A percentile compares a stretch with the other conserved stretches of the same genome.
These are phyloP conservation scores for Caiman crocodilus DNA, from an alignment of 2,797 vertebrate genomes.

Conservation along the genomic window DNA sequence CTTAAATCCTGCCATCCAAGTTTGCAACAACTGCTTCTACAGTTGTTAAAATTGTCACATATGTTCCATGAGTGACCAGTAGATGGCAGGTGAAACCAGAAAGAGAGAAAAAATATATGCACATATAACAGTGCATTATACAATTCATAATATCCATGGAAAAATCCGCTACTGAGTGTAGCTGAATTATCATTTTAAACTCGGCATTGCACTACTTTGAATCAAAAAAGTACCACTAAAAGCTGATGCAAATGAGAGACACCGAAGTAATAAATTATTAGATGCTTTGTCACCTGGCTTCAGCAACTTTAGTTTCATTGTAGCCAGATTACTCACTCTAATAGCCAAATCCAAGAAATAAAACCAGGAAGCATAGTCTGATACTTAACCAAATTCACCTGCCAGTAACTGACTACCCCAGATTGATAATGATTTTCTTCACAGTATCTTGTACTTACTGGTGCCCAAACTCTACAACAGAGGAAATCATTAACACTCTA, in stretches of 20 bases:
- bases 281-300: not conserved
- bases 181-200: not conserved
- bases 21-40: not conserved
- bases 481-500: conserved; percentile 28
- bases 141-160: not conserved
- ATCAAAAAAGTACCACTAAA: not conserved
- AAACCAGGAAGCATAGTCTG: conserved; percentile 21
- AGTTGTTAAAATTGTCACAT: not conserved
- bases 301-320: not conserved
- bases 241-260: not conserved
- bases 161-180: not conserved
- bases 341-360: not conserved
- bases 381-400: not conserved
- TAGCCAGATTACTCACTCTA: not conserved
- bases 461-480: not conserved
- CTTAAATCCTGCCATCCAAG: accelerated
- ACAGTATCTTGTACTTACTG: not conserved
- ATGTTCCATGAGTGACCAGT: not conserved
- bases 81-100: not conserved
- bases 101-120: not conserved
- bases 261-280: not conserved
- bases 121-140: not conserved
- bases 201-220: not conserved
- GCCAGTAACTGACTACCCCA: conserved; percentile 9
- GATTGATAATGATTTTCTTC: conserved; percentile 29